Conservation (phyloP, 53 echinoderm and acorn worm species). For the Luidia sarsii region DNA sequence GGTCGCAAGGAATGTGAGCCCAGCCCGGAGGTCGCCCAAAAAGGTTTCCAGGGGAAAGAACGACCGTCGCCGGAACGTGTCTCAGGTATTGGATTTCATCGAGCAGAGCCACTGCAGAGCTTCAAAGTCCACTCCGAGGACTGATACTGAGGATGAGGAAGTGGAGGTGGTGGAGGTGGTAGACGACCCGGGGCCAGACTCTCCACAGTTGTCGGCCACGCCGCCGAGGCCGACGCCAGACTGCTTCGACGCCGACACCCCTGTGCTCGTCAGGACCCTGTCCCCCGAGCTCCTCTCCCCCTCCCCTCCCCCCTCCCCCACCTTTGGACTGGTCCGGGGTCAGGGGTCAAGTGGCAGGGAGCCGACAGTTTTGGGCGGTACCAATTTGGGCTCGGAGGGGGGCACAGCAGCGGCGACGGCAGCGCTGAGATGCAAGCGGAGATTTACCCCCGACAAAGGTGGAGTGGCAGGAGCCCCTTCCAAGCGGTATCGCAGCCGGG, state of each 20-base stretch:
- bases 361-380: no score
- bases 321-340: constrained; percentile 6
- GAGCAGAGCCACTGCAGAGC: constrained; percentile 3
- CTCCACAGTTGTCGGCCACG: background rate
- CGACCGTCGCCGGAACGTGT: no score
- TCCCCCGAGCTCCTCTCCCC: constrained; percentile 25
- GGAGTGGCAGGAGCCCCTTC: background rate
- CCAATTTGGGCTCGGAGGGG: constrained; percentile 14
- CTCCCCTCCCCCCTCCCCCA: constrained; percentile 44
- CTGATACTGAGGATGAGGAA: background rate
- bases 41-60: no score
- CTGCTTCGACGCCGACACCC: constrained; percentile 48
- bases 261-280: constrained; percentile 7
- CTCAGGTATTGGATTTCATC: no score
- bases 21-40: no score
- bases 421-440: constrained; percentile 18
- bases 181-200: no score
- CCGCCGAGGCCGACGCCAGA: constrained; percentile 37
- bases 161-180: no score
- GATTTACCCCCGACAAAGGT: background rate
- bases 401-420: background rate
- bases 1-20: no score
- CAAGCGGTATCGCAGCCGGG: constrained; percentile 5
- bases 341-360: no score
- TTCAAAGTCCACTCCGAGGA: background rate